Evolutionary conservation across 2,113 vertebrate genomes (phyloP), one percentile per base, ranked within the genome.

Genomic region (Coracopsis vasa): DNA sequence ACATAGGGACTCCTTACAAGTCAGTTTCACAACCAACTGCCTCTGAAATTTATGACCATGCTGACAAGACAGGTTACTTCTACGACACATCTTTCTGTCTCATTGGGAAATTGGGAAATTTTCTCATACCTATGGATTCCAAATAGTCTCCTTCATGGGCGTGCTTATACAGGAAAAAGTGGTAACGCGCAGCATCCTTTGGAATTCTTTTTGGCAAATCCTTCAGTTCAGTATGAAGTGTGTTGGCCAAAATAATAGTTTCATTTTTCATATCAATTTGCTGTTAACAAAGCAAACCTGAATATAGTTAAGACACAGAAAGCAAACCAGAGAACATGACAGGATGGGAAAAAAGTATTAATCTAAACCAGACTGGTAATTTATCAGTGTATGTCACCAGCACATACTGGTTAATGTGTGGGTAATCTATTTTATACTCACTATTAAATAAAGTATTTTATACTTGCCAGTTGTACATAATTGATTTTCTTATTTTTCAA

Each of bases 91-190:
- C 41, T 47, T 60, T 79, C 60, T 58, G n/a, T n/a, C n/a, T n/a
- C n/a, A n/a, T n/a, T n/a, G n/a, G n/a, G n/a, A n/a, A n/a, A n/a
- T 3, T 65, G 23, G 60, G 47, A 70, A 84, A 41, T 61, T 41
- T 51, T 80, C 56, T 69, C 97, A 77, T 98, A 99, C 99, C 99
- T 98, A 99, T 98, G 75, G 99, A 99, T 97, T 99, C 99, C 91
- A 99, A 97, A 97, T 99, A 99, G 97, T 99, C 99, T 88, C 99
- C 99, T 98, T 99, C 99, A 44, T 99, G 99, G 72, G 98, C 98
- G 95, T 99, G 99, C 94, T 99, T 99, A 97, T 99, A 99, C 72
- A 99, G 98, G 98, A 99, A 99, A 97, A 99, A 99, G 97, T 99
- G 99, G 96, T 99, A 99, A 19, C 99, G 99, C 0, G 99, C 98